Evolutionary conservation across 1,140 invertebrate species (phyloP).

Genomic region (Diabrotica virgifera): DNA sequence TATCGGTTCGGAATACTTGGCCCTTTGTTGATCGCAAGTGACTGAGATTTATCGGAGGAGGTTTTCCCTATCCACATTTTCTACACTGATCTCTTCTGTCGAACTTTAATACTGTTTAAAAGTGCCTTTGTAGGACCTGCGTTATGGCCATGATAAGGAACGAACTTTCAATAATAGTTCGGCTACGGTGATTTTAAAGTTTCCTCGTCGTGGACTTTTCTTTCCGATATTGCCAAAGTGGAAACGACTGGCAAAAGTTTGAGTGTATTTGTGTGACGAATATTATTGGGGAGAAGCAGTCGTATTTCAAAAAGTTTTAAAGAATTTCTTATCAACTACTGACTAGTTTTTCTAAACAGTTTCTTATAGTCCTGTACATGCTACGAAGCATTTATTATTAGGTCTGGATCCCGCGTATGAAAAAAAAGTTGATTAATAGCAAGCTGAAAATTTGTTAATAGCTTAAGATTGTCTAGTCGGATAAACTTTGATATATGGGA

Average conservation of each 20-base stretch:
- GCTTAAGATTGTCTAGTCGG: no score
- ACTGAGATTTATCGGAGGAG: slow-evolving; percentile 16
- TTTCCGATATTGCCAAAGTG: not conserved
- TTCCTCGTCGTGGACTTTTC: not conserved
- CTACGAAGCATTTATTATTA: no score
- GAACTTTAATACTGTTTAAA: slow-evolving; percentile 16
- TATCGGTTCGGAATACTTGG: slow-evolving; percentile 10
- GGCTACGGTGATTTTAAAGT: slow-evolving; percentile 3
- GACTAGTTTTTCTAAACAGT: no score
- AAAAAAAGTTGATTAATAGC: no score
- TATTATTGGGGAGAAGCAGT: not conserved
- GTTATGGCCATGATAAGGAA: slow-evolving; percentile 12
- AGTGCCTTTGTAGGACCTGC: slow-evolving; percentile 1
- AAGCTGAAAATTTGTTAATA: no score
- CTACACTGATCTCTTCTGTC: slow-evolving; percentile 8
- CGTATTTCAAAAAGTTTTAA: no score
- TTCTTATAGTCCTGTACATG: no score
- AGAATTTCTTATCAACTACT: no score
- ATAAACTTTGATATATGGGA: no score
- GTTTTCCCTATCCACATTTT: slow-evolving; percentile 13
- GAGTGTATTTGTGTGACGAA: slow-evolving; percentile 6
- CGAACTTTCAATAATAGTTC: slow-evolving; percentile 14
- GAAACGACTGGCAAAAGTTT: not conserved
- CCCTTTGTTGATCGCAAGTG: slow-evolving; percentile 11
- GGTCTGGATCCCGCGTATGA: no score